Percentiles rank a stretch among this genome's conserved stretches.
Evolutionary conservation across 2,113 vertebrate species (phyloP).

Genomic region (Physeter macrocephalus): DNA sequence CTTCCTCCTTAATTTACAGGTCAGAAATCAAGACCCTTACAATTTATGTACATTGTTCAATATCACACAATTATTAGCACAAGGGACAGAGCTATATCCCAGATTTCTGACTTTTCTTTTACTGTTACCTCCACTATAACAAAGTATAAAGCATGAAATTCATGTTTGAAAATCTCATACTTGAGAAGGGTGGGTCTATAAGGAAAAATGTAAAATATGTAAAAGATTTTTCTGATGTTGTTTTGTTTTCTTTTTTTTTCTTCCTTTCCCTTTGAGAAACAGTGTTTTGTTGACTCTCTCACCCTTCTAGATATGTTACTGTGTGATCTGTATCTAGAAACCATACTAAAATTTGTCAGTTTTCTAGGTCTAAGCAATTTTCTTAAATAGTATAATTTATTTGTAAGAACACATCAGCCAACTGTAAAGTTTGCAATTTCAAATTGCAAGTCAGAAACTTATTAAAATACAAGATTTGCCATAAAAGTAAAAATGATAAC

Average conservation of each 20-base stretch:
- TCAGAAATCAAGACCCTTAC: not conserved
- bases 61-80: not conserved
- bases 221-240: not conserved
- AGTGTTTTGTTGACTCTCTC: not conserved
- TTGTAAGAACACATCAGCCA: slow-evolving; percentile 67
- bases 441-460: slow-evolving; percentile 70
- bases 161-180: not conserved
- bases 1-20: not conserved
- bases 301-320: not conserved
- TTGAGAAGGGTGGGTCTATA: not conserved
- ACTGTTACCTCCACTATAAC: not conserved
- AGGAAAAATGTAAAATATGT: not conserved
- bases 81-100: not conserved
- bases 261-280: not conserved
- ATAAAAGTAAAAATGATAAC: slow-evolving; percentile 77
- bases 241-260: not conserved
- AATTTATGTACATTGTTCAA: not conserved
- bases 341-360: slow-evolving; percentile 63
- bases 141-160: not conserved
- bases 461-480: slow-evolving; percentile 72
- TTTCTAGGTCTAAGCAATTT: slow-evolving; percentile 72
- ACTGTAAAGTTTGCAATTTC: slow-evolving; percentile 60
- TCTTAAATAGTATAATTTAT: slow-evolving; percentile 70
- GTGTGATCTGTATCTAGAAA: slow-evolving; percentile 58
- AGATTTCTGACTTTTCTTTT: not conserved